A percentile compares a stretch with the other conserved stretches of the same genome.
Evolutionary conservation across 2,113 vertebrate genomes (phyloP).

Genomic region (Calcarius ornatus): DNA sequence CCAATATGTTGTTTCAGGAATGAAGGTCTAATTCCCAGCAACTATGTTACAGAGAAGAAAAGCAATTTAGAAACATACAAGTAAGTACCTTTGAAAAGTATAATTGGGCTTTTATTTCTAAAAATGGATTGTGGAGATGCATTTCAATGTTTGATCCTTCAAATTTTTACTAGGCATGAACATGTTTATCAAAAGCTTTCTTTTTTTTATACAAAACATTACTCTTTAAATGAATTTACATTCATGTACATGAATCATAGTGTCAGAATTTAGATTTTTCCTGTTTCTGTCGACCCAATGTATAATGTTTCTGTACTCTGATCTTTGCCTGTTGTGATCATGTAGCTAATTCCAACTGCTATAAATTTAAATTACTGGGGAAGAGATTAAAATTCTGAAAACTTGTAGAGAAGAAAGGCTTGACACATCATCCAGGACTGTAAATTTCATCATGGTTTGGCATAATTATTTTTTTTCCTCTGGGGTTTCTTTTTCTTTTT

Average conservation of each 20-base stretch:
- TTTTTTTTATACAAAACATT: neutral
- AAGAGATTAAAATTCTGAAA: neutral
- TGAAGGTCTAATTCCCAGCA: conserved; percentile 89
- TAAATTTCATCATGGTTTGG: neutral
- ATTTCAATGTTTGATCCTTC: neutral
- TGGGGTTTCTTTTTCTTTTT: neutral
- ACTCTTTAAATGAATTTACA: neutral
- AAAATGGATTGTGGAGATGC: neutral
- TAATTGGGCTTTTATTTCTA: neutral
- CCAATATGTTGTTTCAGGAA: conserved; percentile 72
- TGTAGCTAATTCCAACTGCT: neutral
- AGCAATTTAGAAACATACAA: conserved; percentile 79
- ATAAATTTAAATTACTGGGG: neutral
- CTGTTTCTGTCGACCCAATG: neutral
- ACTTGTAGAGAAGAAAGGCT: neutral
- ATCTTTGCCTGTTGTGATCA: neutral
- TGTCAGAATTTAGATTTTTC: neutral
- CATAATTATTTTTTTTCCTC: neutral
- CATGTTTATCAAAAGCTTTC: neutral
- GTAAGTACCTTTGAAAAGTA: conserved; percentile 71
- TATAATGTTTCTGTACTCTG: neutral
- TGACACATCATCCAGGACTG: fast-evolving
- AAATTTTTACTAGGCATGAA: neutral
- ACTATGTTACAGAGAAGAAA: conserved; percentile 80
- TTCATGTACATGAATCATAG: neutral